Evolutionary conservation across 2,888 invertebrate species (phyloP).

Genomic region (Antheraea assamensis): DNA sequence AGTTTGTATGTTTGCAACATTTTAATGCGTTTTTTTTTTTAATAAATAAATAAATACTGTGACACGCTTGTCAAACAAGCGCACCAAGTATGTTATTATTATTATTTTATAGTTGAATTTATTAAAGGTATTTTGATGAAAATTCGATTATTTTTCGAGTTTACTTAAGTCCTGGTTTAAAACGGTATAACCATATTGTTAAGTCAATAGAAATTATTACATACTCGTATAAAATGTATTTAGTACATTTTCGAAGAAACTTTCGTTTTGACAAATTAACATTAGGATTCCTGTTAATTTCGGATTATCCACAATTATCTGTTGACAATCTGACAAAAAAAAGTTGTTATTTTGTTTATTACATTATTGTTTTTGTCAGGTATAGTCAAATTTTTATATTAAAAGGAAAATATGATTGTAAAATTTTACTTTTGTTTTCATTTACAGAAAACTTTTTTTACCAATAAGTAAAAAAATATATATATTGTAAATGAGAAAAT

Average conservation of each 20-base stretch:
- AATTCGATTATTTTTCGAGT: neutral
- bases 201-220: neutral
- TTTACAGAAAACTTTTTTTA: neutral
- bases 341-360: neutral
- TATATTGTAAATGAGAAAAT: neutral
- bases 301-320: no score
- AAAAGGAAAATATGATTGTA: neutral
- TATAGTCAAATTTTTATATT: neutral
- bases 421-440: neutral
- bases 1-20: conserved; percentile 16
- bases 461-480: neutral
- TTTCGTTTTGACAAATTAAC: neutral
- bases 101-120: conserved; percentile 20
- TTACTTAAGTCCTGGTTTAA: neutral
- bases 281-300: neutral
- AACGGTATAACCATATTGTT: neutral
- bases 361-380: neutral
- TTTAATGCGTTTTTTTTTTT: conserved; percentile 37
- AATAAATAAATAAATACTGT: conserved; percentile 54
- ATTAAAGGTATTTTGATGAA: neutral
- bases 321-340: no score
- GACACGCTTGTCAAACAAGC: conserved; percentile 78
- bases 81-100: conserved; percentile 58
- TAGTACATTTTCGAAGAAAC: neutral
- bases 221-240: neutral